phyloP scores from a whole-genome alignment of 1,140 invertebrate species.

The Papilio helenus region DNA sequence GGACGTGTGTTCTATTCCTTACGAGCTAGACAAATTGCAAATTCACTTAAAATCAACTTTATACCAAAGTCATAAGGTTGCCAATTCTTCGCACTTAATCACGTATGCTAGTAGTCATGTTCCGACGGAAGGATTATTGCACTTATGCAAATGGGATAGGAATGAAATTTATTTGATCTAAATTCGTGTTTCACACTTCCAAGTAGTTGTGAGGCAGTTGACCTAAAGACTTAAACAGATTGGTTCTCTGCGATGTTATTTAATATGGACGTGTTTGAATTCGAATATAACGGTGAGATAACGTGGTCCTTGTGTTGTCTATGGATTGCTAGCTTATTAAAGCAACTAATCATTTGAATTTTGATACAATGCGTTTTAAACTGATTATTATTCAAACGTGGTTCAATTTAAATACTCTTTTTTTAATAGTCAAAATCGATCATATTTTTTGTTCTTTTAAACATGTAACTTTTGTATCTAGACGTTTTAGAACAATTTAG shows the following conservation, averaged over 20 bases:
- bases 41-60: neutral
- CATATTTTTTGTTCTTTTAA: no score
- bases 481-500: neutral
- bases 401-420: no score
- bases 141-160: conserved; percentile 17
- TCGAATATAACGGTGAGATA: neutral
- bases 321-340: neutral
- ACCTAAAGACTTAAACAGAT: neutral
- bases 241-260: neutral
- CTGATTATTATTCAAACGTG: no score
- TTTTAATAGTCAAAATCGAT: no score
- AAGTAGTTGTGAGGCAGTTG: conserved; percentile 6
- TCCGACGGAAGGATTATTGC: neutral
- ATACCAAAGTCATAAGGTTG: neutral
- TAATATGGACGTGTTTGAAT: neutral
- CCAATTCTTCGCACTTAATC: neutral
- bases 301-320: neutral
- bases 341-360: no score
- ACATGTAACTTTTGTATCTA: neutral
- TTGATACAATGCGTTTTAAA: no score
- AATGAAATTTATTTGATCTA: conserved; percentile 15
- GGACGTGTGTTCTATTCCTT: conserved; percentile 31
- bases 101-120: neutral
- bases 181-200: neutral
- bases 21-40: neutral